A percentile compares a stretch with the other conserved stretches of the same genome.
These are phyloP conservation scores for Pentamera pediparva DNA, from an alignment of 53 echinoderm and acorn worm species.

Conservation along the genomic window DNA sequence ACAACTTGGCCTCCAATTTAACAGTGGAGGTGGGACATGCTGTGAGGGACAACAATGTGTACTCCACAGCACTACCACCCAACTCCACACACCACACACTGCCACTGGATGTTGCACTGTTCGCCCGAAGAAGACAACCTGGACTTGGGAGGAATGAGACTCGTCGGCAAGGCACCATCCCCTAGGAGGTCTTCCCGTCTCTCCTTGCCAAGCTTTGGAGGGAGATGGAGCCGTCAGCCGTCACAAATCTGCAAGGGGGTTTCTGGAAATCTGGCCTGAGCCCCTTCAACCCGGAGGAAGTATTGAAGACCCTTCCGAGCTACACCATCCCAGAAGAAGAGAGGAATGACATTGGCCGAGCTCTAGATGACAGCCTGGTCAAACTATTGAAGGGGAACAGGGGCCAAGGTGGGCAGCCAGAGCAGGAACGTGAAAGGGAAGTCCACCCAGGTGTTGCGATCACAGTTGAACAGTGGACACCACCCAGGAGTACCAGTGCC, in stretches of 20 bases:
- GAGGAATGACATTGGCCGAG: not conserved
- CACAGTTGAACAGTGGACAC: no score
- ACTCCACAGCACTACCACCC: not conserved
- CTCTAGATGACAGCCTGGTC: not conserved
- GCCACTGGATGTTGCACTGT: constrained; percentile 23
- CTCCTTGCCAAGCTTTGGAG: not conserved
- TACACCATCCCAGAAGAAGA: not conserved
- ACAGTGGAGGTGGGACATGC: not conserved
- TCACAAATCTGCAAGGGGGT: not conserved
- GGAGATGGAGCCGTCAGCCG: not conserved
- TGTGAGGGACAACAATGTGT: not conserved
- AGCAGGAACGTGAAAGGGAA: not conserved
- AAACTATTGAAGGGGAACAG: not conserved
- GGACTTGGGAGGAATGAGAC: not conserved
- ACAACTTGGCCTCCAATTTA: constrained; percentile 18
- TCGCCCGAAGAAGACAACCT: no score
- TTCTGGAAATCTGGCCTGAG: not conserved
- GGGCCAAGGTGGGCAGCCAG: not conserved
- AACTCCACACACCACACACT: constrained; percentile 1
- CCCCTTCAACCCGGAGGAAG: not conserved
- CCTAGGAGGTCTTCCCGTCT: constrained; percentile 6
- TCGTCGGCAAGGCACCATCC: constrained; percentile 3
- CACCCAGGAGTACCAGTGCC: not conserved
- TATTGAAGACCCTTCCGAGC: not conserved
- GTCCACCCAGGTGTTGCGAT: not conserved